Evolutionary conservation across 1,140 invertebrate genomes (phyloP).

Genomic region (Akabosia matsudoensis): DNA sequence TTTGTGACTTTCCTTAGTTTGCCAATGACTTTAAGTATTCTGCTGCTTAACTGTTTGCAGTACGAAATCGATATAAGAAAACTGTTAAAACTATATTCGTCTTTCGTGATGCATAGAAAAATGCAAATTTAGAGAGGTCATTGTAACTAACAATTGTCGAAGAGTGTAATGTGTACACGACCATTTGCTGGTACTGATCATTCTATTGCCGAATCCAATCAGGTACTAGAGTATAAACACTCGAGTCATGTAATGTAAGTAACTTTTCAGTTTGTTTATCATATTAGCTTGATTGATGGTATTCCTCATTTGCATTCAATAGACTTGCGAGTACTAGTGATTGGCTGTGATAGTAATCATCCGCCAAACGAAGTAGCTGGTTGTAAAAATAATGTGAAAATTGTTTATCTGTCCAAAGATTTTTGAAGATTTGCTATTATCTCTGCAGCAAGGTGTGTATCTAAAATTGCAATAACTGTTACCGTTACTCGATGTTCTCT

Average conservation of each 20-base stretch:
- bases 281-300: neutral
- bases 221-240: too few species aligned
- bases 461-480: too few species aligned
- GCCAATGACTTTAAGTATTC: neutral
- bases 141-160: neutral
- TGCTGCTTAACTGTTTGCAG: neutral
- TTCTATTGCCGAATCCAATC: too few species aligned
- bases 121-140: neutral
- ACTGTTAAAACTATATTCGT: neutral
- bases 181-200: too few species aligned
- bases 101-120: too few species aligned
- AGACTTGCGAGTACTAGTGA: neutral
- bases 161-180: neutral
- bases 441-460: neutral
- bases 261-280: neutral
- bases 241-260: too few species aligned
- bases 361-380: neutral
- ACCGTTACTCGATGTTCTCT: too few species aligned
- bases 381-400: neutral
- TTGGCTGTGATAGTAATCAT: neutral
- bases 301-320: conserved; percentile 18
- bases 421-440: neutral
- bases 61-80: neutral
- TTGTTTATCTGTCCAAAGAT: neutral
- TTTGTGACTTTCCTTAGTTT: too few species aligned